Evolutionary conservation across 2,888 invertebrate genomes (phyloP).

Genomic region (Oxystoma pomonae): DNA sequence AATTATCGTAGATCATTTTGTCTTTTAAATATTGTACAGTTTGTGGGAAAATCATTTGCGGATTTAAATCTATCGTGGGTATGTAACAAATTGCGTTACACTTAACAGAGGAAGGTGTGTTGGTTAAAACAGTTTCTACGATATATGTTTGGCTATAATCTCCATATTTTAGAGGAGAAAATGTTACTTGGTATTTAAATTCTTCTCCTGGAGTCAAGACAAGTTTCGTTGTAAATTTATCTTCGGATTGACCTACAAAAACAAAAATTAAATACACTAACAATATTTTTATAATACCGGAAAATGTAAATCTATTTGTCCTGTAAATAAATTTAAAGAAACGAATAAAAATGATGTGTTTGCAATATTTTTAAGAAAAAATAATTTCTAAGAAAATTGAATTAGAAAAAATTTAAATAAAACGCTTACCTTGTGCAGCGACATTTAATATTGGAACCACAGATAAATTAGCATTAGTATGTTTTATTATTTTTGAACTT

Average conservation of each 20-base stretch:
- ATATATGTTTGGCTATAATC: slow-evolving; percentile 34
- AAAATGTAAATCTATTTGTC: too few species aligned
- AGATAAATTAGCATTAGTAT: not conserved
- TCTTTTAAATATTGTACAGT: slow-evolving; percentile 28
- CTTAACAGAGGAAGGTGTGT: slow-evolving; percentile 28
- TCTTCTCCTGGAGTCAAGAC: slow-evolving; percentile 29
- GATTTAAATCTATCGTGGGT: slow-evolving; percentile 38
- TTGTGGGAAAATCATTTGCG: slow-evolving; percentile 36
- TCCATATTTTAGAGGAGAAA: slow-evolving; percentile 35
- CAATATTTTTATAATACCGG: too few species aligned
- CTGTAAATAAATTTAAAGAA: too few species aligned
- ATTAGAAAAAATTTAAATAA: not conserved
- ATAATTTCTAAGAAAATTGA: too few species aligned
- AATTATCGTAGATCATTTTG: slow-evolving; percentile 28
- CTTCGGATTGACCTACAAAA: slow-evolving; percentile 8
- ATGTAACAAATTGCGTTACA: slow-evolving; percentile 40
- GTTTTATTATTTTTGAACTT: not conserved
- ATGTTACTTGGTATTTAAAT: slow-evolving; percentile 32
- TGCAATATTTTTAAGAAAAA: too few species aligned
- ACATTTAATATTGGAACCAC: not conserved
- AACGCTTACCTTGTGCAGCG: not conserved
- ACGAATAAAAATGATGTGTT: too few species aligned
- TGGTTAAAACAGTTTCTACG: slow-evolving; percentile 37
- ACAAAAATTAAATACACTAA: not conserved
- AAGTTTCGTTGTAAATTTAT: slow-evolving; percentile 17